phyloP scores from a whole-genome alignment of 2,113 vertebrate species.

The Pteropus alecto region DNA sequence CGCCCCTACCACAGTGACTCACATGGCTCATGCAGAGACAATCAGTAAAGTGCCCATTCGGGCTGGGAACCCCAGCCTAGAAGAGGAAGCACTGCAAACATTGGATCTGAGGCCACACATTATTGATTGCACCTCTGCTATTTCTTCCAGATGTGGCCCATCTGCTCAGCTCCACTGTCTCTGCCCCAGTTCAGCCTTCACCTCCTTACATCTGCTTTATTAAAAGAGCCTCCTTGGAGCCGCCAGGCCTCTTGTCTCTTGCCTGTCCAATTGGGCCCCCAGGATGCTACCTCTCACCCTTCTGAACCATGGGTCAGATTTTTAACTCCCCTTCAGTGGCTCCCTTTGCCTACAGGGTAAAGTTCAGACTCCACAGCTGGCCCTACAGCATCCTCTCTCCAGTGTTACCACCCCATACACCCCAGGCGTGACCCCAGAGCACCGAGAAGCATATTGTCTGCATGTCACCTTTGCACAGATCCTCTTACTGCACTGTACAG shows the following conservation, averaged over 20 bases:
- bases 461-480: background rate
- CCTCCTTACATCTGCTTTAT: no score
- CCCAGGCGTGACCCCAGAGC: background rate
- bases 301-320: background rate
- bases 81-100: fast-evolving
- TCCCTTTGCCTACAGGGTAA: background rate
- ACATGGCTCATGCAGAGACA: background rate
- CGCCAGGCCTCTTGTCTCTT: background rate
- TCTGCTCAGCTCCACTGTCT: background rate
- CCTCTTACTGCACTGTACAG: no score
- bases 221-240: background rate
- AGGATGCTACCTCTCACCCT: background rate
- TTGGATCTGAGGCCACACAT: fast-evolving
- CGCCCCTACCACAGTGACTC: background rate
- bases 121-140: fast-evolving
- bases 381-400: background rate
- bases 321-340: background rate
- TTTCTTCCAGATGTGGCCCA: background rate
- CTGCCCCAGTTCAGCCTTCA: background rate
- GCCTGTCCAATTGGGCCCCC: background rate
- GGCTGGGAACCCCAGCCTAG: background rate
- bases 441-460: background rate
- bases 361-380: background rate
- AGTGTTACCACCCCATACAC: background rate
- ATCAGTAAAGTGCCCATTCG: background rate